Percentiles rank a stretch among this genome's conserved stretches.
Conservation (phyloP, 2,888 invertebrate genomes). For the Phrixothrix hirtus region DNA sequence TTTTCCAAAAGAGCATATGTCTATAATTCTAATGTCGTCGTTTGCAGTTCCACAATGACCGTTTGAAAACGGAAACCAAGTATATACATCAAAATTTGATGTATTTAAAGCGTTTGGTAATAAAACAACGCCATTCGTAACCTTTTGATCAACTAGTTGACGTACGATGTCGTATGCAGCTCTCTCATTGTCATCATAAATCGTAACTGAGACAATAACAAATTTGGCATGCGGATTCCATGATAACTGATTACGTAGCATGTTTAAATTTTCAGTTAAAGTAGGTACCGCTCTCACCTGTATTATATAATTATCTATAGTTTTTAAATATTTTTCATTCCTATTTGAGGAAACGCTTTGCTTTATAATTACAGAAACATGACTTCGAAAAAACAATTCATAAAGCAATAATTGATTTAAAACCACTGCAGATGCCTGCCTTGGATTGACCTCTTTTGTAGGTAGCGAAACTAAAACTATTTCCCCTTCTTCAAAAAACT, state of each 20-base stretch:
- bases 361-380: slow-evolving; percentile 31
- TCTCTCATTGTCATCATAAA: slow-evolving; percentile 27
- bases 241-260: slow-evolving; percentile 22
- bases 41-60: slow-evolving; percentile 40
- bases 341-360: slow-evolving; percentile 12
- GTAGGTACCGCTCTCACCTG: slow-evolving; percentile 29
- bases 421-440: slow-evolving; percentile 11
- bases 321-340: slow-evolving; percentile 10
- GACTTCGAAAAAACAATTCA: slow-evolving; percentile 25
- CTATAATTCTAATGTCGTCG: slow-evolving; percentile 33
- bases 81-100: slow-evolving; percentile 38
- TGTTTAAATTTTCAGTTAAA: slow-evolving; percentile 23
- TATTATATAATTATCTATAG: slow-evolving; percentile 33
- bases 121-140: slow-evolving; percentile 41
- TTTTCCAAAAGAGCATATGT: slow-evolving; percentile 35
- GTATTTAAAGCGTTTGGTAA: slow-evolving; percentile 31
- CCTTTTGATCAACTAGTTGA: slow-evolving; percentile 32
- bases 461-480: slow-evolving; percentile 24
- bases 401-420: slow-evolving; percentile 32
- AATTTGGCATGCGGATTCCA: slow-evolving; percentile 40
- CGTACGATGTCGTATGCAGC: slow-evolving; percentile 35
- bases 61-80: slow-evolving; percentile 43
- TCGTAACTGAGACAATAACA: slow-evolving; percentile 37
- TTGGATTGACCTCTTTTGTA: slow-evolving; percentile 2
- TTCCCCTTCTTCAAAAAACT: slow-evolving; percentile 22